These are phyloP conservation scores for Clusia tigrina DNA, from an alignment of 2,888 invertebrate species.

Conservation along the genomic window DNA sequence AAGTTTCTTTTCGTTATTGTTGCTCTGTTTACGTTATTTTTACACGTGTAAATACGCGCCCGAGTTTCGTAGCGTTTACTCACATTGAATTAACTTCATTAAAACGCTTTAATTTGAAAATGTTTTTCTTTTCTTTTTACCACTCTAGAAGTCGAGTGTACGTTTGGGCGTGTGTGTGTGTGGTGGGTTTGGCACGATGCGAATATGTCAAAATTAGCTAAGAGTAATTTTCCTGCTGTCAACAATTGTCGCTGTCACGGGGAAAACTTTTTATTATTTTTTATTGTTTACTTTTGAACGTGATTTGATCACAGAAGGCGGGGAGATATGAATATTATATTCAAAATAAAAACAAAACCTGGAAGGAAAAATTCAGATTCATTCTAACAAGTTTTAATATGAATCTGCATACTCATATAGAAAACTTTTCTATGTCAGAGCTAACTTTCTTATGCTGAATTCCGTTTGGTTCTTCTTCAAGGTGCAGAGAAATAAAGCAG, in stretches of 20 bases:
- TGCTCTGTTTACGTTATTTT: not conserved
- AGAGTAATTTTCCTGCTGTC: constrained; percentile 61
- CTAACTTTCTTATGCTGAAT: no score
- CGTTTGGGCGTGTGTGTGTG: not conserved
- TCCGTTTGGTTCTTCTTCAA: no score
- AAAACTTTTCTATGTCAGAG: no score
- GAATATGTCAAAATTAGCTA: not conserved
- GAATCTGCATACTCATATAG: no score
- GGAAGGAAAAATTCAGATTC: no score
- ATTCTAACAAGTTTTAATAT: no score
- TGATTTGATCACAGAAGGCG: not conserved
- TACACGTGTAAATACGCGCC: not conserved
- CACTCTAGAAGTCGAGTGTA: no score
- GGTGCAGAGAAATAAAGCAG: no score
- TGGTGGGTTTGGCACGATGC: constrained; percentile 2
- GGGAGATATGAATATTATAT: no score
- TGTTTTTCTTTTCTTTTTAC: no score
- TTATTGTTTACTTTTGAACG: not conserved
- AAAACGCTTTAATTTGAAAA: not conserved
- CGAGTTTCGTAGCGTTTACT: not conserved
- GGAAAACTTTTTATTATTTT: constrained; percentile 40
- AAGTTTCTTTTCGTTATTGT: not conserved
- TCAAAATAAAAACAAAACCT: no score
- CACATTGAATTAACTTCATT: constrained; percentile 5
- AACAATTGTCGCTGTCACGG: constrained; percentile 62